Base-by-base conservation (phyloP, 53 echinoderm and acorn worm genomes). In the Astropecten irregularis region DNA sequence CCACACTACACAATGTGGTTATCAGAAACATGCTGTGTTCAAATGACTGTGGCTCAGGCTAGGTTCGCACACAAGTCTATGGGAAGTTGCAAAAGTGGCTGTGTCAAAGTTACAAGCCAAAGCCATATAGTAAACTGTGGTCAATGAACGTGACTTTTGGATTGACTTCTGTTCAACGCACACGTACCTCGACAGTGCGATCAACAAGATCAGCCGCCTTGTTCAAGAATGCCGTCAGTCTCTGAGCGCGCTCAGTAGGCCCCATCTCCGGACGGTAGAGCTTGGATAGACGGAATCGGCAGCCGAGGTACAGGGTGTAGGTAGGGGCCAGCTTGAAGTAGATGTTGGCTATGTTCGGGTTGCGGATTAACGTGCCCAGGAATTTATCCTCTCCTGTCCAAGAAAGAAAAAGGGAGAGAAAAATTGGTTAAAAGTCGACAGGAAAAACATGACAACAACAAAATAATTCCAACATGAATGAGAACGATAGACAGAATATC, bases 241-340 rank as follows among this genome's bases (percentile, higher is more conserved):
- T 82, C 84, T 97, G 94, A 57, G 97, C 92, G 35, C 97, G 85
- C 90, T 97, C 97, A 8, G 97, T 94, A 30, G 91, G 91, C n/a
- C 94, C 93, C 94, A 94, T 97, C 49, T 97, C 94, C 5, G 97
- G 97, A 15, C 97, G 90, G 77, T 94, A 97, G 35, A 87, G 87
- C 82, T 94, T 94, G 35, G 97, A 97, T 35, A 93, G 92, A 5
- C 97, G 82, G 64, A 88, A 94, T 26, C 97, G 85, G 15, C 90
- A 92, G 32, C 94, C 94, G 54, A 97, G 94, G 61, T 97, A 97
- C 57, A 97, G 90, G 61, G 90, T 86, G 83, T 97, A 97, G 21
- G 97, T 90, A 11, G 97, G 97, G 34, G 94, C 94, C 32, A 97
- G 88, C 38, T 92, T 92, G 83, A 97, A 97, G 82, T 94, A 90